Percentiles rank a stretch among this genome's conserved stretches.
These are phyloP conservation scores for Azorinus chamasolen DNA, from an alignment of 2,888 invertebrate genomes.

Conservation along the genomic window DNA sequence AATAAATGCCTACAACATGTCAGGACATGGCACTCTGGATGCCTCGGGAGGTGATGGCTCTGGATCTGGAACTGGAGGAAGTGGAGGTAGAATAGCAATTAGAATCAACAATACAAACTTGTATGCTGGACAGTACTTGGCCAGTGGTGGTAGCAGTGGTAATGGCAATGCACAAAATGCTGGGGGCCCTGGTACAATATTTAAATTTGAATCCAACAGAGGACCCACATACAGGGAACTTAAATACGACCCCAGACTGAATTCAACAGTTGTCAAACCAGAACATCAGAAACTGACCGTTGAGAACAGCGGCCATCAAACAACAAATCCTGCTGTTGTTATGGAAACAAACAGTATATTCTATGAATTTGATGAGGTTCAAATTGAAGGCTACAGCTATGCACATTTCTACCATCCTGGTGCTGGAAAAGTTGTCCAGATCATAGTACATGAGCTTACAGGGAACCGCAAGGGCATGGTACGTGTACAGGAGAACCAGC, in stretches of 20 bases:
- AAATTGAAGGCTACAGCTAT: conserved; percentile 75
- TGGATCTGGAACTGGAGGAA: conserved; percentile 69
- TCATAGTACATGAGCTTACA: conserved; percentile 74
- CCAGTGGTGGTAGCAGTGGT: conserved; percentile 67
- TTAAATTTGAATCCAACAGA: conserved; percentile 76
- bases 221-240: conserved; percentile 79
- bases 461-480: conserved; percentile 78
- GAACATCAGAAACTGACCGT: conserved; percentile 75
- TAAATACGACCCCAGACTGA: conserved; percentile 76
- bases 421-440: conserved; percentile 61
- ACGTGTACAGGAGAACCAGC: conserved; percentile 70
- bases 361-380: conserved; percentile 77
- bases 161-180: conserved; percentile 32
- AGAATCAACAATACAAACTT: conserved; percentile 69
- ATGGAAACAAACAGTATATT: conserved; percentile 71
- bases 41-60: conserved; percentile 72
- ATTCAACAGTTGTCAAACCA: conserved; percentile 68
- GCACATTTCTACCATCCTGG: conserved; percentile 77
- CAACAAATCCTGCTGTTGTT: conserved; percentile 74
- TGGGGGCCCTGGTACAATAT: conserved; percentile 79
- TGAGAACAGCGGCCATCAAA: conserved; percentile 67
- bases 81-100: conserved; percentile 76
- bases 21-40: conserved; percentile 74
- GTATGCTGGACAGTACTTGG: conserved; percentile 72
- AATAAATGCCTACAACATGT: conserved; percentile 73